phyloP scores from a whole-genome alignment of 2,113 vertebrate genomes.

The Spilogale gracilis region DNA sequence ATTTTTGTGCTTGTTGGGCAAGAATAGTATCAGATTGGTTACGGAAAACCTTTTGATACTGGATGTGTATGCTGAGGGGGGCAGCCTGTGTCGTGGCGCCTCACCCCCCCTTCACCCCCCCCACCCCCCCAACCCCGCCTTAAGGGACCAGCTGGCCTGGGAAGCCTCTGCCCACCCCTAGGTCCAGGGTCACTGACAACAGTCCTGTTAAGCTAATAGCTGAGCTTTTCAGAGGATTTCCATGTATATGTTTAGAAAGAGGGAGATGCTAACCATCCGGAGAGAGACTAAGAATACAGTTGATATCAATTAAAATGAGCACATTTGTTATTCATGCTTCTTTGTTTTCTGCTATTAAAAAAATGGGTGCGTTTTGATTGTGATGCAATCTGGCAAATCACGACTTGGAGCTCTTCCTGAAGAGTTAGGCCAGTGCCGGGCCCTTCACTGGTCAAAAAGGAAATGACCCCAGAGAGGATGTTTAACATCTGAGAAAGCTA shows the following conservation, averaged over 20 bases:
- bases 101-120: too few relatives aligned
- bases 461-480: background rate
- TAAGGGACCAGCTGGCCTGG: background rate
- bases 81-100: background rate
- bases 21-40: background rate
- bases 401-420: slow-evolving; percentile 21
- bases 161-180: background rate
- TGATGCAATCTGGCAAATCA: slow-evolving; percentile 34
- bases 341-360: slow-evolving; percentile 32
- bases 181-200: background rate
- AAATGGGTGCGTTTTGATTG: background rate
- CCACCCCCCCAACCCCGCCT: background rate
- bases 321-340: background rate
- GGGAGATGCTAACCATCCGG: background rate
- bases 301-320: background rate
- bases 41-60: background rate
- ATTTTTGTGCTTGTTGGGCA: background rate
- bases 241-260: background rate
- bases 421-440: background rate
- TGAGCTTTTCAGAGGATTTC: background rate
- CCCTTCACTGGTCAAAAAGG: background rate
- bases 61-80: too few relatives aligned
- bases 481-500: background rate
- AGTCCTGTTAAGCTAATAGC: background rate
- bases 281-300: background rate